Percentiles rank a stretch among this genome's conserved stretches.
Conservation (phyloP, 1,140 invertebrate genomes). For the Akabosia matsudoensis region DNA sequence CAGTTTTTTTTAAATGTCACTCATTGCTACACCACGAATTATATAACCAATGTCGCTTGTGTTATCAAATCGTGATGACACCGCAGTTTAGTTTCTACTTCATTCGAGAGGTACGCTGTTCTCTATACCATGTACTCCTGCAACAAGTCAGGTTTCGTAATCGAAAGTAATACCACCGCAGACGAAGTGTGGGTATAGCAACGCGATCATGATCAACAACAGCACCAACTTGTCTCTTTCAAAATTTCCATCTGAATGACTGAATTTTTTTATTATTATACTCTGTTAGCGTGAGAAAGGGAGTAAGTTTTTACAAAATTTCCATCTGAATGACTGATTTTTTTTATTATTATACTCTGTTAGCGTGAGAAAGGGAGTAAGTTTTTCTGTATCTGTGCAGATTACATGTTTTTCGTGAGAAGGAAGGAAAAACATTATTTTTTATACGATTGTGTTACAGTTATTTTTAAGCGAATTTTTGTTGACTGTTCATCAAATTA, state of each 20-base stretch:
- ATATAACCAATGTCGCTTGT: too few relatives aligned
- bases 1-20: too few relatives aligned
- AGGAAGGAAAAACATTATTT: not conserved
- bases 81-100: too few relatives aligned
- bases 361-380: not conserved
- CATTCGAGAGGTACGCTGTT: too few relatives aligned
- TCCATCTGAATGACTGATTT: not conserved
- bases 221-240: not conserved
- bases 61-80: too few relatives aligned
- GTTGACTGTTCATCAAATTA: constrained; percentile 6
- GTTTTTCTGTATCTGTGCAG: not conserved
- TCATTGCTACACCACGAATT: too few relatives aligned
- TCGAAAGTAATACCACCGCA: too few relatives aligned
- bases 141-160: not conserved
- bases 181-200: not conserved
- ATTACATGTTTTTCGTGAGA: not conserved
- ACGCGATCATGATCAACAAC: not conserved
- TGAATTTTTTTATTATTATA: not conserved
- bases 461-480: not conserved
- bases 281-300: not conserved
- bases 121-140: too few relatives aligned
- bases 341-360: not conserved
- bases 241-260: not conserved
- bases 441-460: not conserved
- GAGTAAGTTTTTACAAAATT: not conserved